A percentile compares a stretch with the other conserved stretches of the same genome.
These are phyloP conservation scores for Danaus melanippus DNA, from an alignment of 1,140 invertebrate species.

Conservation along the genomic window DNA sequence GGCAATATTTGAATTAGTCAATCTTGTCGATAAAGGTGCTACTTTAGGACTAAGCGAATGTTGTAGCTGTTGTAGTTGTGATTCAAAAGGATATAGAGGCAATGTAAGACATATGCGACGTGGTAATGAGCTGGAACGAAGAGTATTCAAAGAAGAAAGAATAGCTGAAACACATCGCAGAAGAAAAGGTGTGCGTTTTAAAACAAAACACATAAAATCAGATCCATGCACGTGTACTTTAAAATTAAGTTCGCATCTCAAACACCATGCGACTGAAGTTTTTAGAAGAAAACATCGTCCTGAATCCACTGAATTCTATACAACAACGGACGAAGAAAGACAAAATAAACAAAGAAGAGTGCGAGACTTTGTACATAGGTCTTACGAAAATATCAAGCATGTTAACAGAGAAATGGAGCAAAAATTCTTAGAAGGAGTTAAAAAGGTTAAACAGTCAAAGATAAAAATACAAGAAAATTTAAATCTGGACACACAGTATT, in stretches of 20 bases:
- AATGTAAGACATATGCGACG: background rate
- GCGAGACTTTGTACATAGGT: constrained; percentile 15
- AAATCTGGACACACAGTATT: constrained; percentile 19
- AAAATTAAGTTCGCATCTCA: constrained; percentile 26
- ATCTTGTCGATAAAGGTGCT: constrained; percentile 36
- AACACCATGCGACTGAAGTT: constrained; percentile 20
- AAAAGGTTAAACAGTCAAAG: constrained; percentile 21
- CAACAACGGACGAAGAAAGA: constrained; percentile 10
- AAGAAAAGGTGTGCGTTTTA: constrained; percentile 28
- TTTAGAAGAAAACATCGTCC: constrained; percentile 10
- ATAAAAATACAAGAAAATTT: constrained; percentile 23
- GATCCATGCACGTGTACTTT: constrained; percentile 45
- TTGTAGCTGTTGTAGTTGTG: constrained; percentile 41
- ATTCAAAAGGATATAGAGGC: constrained; percentile 8
- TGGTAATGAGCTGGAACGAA: background rate
- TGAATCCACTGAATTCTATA: constrained; percentile 11
- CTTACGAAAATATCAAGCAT: constrained; percentile 16
- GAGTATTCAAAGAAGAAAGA: constrained; percentile 13
- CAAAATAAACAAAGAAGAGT: constrained; percentile 9
- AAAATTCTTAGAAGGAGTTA: constrained; percentile 12
- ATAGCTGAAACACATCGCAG: constrained; percentile 14
- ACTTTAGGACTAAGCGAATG: constrained; percentile 28
- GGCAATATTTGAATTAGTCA: constrained; percentile 28
- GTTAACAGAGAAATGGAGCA: constrained; percentile 17
- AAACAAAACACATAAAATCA: constrained; percentile 36